Conservation (phyloP, 1,140 invertebrate genomes). For the Aleiodes sp. region DNA sequence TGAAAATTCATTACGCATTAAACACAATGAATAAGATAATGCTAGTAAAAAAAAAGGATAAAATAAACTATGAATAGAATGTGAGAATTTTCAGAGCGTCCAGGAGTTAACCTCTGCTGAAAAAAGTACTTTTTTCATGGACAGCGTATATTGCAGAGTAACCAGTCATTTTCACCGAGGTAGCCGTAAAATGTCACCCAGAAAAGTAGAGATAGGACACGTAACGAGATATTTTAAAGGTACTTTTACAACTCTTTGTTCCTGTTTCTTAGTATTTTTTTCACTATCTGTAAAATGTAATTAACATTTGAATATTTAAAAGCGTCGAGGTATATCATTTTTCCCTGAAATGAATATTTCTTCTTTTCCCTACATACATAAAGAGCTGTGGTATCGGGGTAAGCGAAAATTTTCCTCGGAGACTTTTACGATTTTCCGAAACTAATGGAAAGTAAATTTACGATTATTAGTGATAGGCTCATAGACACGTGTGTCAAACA, state of each 20-base stretch:
- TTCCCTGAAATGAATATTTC: no score
- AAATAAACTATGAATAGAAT: neutral
- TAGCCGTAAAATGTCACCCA: slow-evolving; percentile 35
- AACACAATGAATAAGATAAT: neutral
- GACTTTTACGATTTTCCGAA: slow-evolving; percentile 5
- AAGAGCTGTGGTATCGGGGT: no score
- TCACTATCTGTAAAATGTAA: neutral
- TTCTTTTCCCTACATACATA: no score
- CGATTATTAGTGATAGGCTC: slow-evolving; percentile 10
- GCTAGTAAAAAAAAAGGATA: neutral
- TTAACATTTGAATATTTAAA: slow-evolving; percentile 8
- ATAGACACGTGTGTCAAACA: slow-evolving; percentile 4
- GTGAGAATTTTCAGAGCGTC: slow-evolving; percentile 8
- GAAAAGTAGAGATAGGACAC: slow-evolving; percentile 34
- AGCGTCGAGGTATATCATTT: no score
- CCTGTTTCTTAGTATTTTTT: neutral
- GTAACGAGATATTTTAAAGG: slow-evolving; percentile 20
- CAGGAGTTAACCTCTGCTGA: slow-evolving; percentile 27
- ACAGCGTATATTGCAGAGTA: no score
- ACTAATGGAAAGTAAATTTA: slow-evolving; percentile 18
- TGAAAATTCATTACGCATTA: neutral
- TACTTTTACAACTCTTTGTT: slow-evolving; percentile 16
- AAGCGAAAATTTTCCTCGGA: no score
- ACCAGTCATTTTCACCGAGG: slow-evolving; percentile 13
- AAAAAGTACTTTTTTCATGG: no score